A percentile compares a stretch with the other conserved stretches of the same genome.
phyloP scores from a whole-genome alignment of 2,797 vertebrate species.

The Ceyx erithaca region DNA sequence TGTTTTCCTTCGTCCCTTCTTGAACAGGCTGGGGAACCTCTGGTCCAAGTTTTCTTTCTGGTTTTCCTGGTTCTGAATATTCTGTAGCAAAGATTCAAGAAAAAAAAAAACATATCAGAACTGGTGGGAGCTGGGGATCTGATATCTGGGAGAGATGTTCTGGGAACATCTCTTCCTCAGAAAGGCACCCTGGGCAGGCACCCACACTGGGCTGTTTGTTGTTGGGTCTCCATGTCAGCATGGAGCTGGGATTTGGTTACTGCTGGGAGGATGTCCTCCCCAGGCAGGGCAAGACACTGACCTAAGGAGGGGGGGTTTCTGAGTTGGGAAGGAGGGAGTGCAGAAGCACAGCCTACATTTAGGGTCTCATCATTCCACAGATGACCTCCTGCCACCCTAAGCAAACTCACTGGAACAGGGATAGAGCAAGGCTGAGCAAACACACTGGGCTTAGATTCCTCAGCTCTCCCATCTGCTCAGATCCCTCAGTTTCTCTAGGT shows the following conservation, averaged over 20 bases:
- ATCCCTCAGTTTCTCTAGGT: fast-evolving
- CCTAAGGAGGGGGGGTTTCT: not conserved
- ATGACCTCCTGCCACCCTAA: not conserved
- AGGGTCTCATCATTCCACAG: not conserved
- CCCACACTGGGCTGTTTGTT: not conserved
- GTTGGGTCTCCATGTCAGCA: not conserved
- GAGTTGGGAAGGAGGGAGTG: not conserved
- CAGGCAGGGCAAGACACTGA: not conserved
- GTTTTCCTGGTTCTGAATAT: conserved; percentile 58
- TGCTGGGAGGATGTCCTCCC: not conserved
- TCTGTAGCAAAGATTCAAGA: conserved; percentile 24
- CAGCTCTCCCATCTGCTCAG: not conserved
- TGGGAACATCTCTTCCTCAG: not conserved
- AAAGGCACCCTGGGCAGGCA: not conserved
- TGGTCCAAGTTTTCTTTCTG: conserved; percentile 87
- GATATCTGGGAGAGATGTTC: not conserved
- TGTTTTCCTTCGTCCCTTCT: conserved; percentile 88
- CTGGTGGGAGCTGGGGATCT: not conserved
- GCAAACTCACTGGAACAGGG: not conserved
- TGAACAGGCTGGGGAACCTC: conserved; percentile 81
- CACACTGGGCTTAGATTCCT: not conserved
- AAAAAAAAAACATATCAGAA: not conserved
- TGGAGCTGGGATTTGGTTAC: not conserved
- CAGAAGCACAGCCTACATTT: not conserved
- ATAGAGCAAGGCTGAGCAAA: not conserved